Evolutionary conservation across 2,888 invertebrate species (phyloP), one percentile per base, ranked within the genome.

Genomic region (Cryptosula pallasiana): DNA sequence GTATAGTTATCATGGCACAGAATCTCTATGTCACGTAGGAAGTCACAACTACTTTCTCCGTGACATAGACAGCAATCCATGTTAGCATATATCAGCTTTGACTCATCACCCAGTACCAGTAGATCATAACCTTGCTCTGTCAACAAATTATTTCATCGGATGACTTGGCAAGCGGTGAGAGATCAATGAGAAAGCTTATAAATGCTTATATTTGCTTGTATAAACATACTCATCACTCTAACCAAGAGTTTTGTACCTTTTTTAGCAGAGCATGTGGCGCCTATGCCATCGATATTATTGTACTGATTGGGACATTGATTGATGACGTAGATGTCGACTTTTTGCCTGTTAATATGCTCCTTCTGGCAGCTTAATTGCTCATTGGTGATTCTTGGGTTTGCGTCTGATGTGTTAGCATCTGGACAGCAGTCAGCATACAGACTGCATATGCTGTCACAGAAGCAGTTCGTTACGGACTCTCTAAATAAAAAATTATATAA

Each of bases 391-490:
- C 29, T 27, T 27, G 9, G 1, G 2, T 27, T 5, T 2, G 5
- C 25, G 20, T 13, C 20, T 27, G 25, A 25, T 9, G 13, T n/a
- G 32, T 13, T 5, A 3, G 63, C 32, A 27, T 79, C 79, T 23
- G 71, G 55, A 70, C 79, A 79, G 71, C 79, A 79, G 73, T 79
- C 79, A 3, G 71, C 72, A 71, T 75, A 77, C 16, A 74, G 45
- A n/a, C 45, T 23, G 69, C 79, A 79, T n/a, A 75, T 71, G 5
- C 72, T 72, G 74, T 79, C 79, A 73, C 79, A 79, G 72, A 75
- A 76, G 54, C 77, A 77, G 75, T 77, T 77, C 13, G 72, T 36
- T 23, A 72, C 36, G 35, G 45, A 25, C 29, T 27, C 32, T 2
- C 45, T 45, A 45, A 5, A 45, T n/a, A n/a, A n/a, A n/a, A n/a